phyloP scores from a whole-genome alignment of 2,888 invertebrate genomes.

The Flexamia atlantica region DNA sequence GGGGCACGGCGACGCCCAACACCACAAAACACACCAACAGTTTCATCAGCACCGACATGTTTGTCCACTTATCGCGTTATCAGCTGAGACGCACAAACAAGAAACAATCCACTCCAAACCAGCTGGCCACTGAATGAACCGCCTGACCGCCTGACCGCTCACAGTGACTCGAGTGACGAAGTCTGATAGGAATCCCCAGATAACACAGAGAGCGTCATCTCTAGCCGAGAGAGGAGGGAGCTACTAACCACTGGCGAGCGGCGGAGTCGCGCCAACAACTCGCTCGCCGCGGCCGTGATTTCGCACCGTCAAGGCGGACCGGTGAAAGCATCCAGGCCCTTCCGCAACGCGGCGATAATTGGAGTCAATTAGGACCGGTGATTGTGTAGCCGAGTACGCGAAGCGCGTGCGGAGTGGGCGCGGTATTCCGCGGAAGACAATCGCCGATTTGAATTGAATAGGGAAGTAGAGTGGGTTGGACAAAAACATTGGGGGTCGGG shows the following conservation, averaged over 20 bases:
- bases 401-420: neutral
- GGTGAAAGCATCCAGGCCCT: neutral
- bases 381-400: too few species aligned
- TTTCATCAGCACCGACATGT: neutral
- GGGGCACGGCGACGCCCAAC: neutral
- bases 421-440: neutral
- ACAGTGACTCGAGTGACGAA: constrained; percentile 19
- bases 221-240: neutral
- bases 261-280: neutral
- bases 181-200: constrained; percentile 1
- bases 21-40: constrained; percentile 21
- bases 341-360: constrained; percentile 20
- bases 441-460: neutral
- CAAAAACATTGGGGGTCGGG: too few species aligned
- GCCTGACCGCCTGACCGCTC: neutral
- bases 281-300: neutral
- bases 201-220: neutral
- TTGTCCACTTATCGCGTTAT: neutral
- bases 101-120: too few species aligned
- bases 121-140: constrained; percentile 1
- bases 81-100: constrained; percentile 1
- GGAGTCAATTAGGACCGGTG: neutral
- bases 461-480: too few species aligned
- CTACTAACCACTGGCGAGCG: neutral
- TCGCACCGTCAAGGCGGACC: constrained; percentile 1